Base-by-base conservation (phyloP, 1,140 invertebrate genomes). In the Chlorops oryzae region DNA sequence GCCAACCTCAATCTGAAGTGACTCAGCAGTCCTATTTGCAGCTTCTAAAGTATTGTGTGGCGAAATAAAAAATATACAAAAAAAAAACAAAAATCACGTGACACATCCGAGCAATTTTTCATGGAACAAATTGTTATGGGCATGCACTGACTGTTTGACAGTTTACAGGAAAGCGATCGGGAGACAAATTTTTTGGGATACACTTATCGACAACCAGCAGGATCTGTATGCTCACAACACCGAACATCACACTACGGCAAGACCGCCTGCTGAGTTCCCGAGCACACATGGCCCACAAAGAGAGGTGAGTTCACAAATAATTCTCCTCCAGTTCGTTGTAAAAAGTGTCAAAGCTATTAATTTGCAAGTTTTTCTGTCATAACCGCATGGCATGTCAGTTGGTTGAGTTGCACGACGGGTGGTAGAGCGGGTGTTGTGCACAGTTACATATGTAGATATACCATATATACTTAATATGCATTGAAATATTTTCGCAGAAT, bases 21-120 rank as follows among this genome's bases (percentile, higher is more conserved):
- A n/a, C n/a, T n/a, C n/a, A n/a, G n/a, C n/a, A n/a, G n/a, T n/a
- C n/a, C n/a, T n/a, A n/a, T n/a, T n/a, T n/a, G n/a, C n/a, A n/a
- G n/a, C n/a, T n/a, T n/a, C n/a, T n/a, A n/a, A n/a, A n/a, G n/a
- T n/a, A n/a, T n/a, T n/a, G n/a, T n/a, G n/a, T n/a, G n/a, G n/a
- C n/a, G n/a, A n/a, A n/a, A n/a, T n/a, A n/a, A n/a, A n/a, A n/a
- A n/a, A n/a, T n/a, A n/a, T n/a, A n/a, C n/a, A n/a, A n/a, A n/a
- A 32, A 32, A 10, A 15, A 10, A 32, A 32, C 65, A 64, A 64
- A 66, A 66, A 53, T 67, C 62, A 50, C 64, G 59, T 67, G 64
- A 67, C 64, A 67, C 67, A 67, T 67, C 61, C 64, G 61, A n/a
- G n/a, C 59, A 62, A 67, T 67, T 67, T 67, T 58, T 67, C 63